Evolutionary conservation across 1,140 invertebrate species (phyloP).

Genomic region (Drosophila cardini): DNA sequence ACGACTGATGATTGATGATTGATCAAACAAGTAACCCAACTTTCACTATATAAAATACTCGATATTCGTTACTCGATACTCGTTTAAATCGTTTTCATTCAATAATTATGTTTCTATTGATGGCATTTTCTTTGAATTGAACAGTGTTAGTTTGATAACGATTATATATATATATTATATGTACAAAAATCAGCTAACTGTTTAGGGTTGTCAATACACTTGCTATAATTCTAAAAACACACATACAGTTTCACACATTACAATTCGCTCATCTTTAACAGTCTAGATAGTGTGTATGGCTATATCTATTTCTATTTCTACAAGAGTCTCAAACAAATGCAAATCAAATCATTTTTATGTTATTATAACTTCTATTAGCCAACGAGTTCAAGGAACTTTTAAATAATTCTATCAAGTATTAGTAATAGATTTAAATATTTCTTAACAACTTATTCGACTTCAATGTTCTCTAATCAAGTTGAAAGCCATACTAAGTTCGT

Average conservation of each 20-base stretch:
- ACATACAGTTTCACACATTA: not conserved
- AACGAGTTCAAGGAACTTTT: too few species aligned
- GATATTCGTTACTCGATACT: conserved; percentile 11
- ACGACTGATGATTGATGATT: conserved; percentile 11
- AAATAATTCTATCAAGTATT: too few species aligned
- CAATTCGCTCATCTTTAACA: not conserved
- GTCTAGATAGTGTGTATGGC: too few species aligned
- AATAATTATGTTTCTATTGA: conserved; percentile 19
- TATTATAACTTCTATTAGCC: too few species aligned
- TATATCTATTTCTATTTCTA: too few species aligned
- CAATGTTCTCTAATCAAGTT: too few species aligned
- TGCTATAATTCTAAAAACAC: conserved; percentile 1
- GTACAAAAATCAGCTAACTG: not conserved
- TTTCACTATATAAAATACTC: conserved; percentile 5
- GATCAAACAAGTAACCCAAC: conserved; percentile 16
- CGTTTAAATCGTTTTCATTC: conserved; percentile 10
- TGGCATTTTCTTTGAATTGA: not conserved
- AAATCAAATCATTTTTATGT: too few species aligned
- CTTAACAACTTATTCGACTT: too few species aligned
- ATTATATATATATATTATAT: not conserved
- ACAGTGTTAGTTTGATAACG: not conserved
- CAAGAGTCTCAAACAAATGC: too few species aligned
- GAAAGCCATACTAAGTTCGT: too few species aligned
- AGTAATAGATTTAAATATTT: too few species aligned
- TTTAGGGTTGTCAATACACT: conserved; percentile 1